phyloP scores from a whole-genome alignment of 2,888 invertebrate species.

The Rhabditoides inermis region DNA sequence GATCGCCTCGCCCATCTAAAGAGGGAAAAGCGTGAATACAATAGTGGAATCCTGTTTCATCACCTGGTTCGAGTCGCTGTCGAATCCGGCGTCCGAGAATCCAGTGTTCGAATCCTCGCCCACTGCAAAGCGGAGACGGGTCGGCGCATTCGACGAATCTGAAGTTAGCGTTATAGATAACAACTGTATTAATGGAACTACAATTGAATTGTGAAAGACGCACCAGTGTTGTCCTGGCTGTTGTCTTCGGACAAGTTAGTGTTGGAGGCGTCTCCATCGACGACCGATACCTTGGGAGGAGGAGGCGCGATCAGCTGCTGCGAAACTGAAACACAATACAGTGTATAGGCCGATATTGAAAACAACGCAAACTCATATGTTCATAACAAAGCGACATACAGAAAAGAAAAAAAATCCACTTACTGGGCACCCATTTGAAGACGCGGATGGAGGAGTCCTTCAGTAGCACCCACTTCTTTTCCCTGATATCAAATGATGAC shows the following conservation, averaged over 20 bases:
- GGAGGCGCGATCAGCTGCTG: slow-evolving; percentile 26
- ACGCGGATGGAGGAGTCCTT: slow-evolving; percentile 97
- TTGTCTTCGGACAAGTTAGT: slow-evolving; percentile 35
- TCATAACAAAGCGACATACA: not conserved
- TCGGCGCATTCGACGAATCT: too few species aligned
- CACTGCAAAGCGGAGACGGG: too few species aligned
- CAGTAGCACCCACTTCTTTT: slow-evolving; percentile 96
- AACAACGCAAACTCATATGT: not conserved
- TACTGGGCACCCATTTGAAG: slow-evolving; percentile 88
- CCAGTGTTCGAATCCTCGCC: slow-evolving; percentile 49
- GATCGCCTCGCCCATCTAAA: too few species aligned
- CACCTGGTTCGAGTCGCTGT: slow-evolving; percentile 47
- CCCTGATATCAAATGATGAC: slow-evolving; percentile 63
- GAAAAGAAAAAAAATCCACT: not conserved
- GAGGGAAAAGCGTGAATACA: too few species aligned
- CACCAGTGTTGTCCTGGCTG: slow-evolving; percentile 29
- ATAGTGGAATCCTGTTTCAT: too few species aligned
- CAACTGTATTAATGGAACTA: too few species aligned
- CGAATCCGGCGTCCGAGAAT: slow-evolving; percentile 45
- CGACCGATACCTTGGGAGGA: slow-evolving; percentile 15
- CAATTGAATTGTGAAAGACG: not conserved
- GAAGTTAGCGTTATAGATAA: too few species aligned
- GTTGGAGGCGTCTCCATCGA: slow-evolving; percentile 30
- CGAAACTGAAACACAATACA: slow-evolving; percentile 25
- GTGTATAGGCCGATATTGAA: not conserved